These are phyloP conservation scores for Thera britannica DNA, from an alignment of 2,888 invertebrate genomes.

Conservation along the genomic window DNA sequence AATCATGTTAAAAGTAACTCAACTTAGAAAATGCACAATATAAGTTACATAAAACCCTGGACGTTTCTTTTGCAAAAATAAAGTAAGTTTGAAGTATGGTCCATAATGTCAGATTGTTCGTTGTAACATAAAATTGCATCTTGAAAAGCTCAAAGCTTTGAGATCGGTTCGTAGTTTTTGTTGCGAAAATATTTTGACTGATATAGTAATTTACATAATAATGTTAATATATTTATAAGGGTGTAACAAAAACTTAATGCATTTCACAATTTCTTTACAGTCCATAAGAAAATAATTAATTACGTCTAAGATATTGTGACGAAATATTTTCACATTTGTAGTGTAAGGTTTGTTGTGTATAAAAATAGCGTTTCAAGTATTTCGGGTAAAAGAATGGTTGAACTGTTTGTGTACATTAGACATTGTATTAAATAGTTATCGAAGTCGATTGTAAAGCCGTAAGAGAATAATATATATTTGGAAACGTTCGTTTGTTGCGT, in stretches of 20 bases:
- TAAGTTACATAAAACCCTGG: no score
- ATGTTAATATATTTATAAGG: constrained; percentile 82
- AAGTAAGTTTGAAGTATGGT: neutral
- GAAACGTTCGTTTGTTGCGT: constrained; percentile 81
- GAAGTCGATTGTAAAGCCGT: constrained; percentile 75
- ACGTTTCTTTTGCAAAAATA: neutral
- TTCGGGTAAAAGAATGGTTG: constrained; percentile 75
- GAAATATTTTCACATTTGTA: constrained; percentile 83
- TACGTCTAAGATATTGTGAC: constrained; percentile 77
- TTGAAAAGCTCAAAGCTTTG: constrained; percentile 32
- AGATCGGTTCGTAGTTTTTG: constrained; percentile 64
- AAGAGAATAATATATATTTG: constrained; percentile 82
- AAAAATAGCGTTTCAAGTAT: constrained; percentile 76
- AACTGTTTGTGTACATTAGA: constrained; percentile 77
- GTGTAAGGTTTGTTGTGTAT: constrained; percentile 82
- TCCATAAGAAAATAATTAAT: constrained; percentile 76
- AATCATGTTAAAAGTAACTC: no score
- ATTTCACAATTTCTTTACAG: constrained; percentile 84
- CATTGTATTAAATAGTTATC: constrained; percentile 78
- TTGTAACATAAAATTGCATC: constrained; percentile 4
- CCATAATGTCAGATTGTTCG: neutral
- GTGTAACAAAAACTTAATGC: constrained; percentile 82
- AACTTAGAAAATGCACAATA: no score
- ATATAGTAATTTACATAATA: constrained; percentile 78
- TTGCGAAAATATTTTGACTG: constrained; percentile 82